Percentiles rank a stretch among this genome's conserved stretches.
Evolutionary conservation across 2,888 invertebrate genomes (phyloP).

Genomic region (Eurytoma californica): DNA sequence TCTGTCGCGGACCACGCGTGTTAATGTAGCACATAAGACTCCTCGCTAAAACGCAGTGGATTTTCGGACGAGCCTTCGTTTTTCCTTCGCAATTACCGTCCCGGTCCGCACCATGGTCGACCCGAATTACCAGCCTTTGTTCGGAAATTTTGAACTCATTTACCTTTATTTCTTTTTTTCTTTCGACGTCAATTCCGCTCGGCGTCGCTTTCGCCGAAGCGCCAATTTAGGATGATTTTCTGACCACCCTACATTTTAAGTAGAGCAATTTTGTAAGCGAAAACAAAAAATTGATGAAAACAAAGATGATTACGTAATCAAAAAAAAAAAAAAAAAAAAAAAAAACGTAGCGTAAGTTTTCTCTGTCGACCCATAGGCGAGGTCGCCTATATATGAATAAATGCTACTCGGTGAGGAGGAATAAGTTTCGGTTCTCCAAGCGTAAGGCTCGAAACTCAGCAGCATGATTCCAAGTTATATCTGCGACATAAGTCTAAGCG

Average conservation of each 20-base stretch:
- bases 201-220: not conserved
- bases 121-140: too few relatives aligned
- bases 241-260: not conserved
- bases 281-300: too few relatives aligned
- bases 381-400: not conserved
- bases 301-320: too few relatives aligned
- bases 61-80: not conserved
- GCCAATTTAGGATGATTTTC: not conserved
- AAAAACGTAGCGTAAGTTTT: not conserved
- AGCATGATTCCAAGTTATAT: slow-evolving; percentile 57
- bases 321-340: too few relatives aligned
- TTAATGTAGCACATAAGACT: slow-evolving; percentile 37
- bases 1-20: slow-evolving; percentile 58
- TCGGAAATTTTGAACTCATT: too few relatives aligned
- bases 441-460: slow-evolving; percentile 29
- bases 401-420: too few relatives aligned
- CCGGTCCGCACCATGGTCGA: too few relatives aligned
- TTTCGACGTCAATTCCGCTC: not conserved
- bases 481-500: slow-evolving; percentile 65
- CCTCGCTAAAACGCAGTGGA: slow-evolving; percentile 12
- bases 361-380: not conserved
- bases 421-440: slow-evolving; percentile 9
- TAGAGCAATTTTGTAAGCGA: not conserved
- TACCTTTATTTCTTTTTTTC: too few relatives aligned
- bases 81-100: not conserved